phyloP scores from a whole-genome alignment of 2,888 invertebrate species.

The Argyresthia goedartella region DNA sequence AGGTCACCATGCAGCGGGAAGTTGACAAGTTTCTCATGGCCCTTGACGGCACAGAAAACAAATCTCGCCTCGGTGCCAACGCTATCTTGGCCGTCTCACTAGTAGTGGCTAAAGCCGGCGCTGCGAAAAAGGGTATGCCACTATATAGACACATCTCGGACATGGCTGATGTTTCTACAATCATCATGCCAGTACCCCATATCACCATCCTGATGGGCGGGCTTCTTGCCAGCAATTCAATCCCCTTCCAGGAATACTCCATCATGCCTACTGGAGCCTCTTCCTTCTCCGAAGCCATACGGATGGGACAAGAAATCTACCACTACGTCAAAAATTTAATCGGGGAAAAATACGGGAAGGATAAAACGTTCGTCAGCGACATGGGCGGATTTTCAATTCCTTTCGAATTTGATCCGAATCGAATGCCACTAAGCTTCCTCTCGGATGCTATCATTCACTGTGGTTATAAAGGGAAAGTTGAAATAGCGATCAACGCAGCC shows the following conservation, averaged over 20 bases:
- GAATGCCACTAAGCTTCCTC: slow-evolving; percentile 43
- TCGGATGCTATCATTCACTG: slow-evolving; percentile 91
- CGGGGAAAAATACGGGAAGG: slow-evolving; percentile 89
- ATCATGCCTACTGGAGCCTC: slow-evolving; percentile 92
- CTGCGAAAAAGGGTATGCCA: slow-evolving; percentile 91
- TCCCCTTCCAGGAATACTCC: slow-evolving; percentile 96
- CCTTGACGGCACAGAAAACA: slow-evolving; percentile 96
- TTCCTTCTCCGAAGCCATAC: slow-evolving; percentile 96
- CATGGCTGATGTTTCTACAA: slow-evolving; percentile 88
- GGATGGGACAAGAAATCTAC: slow-evolving; percentile 96
- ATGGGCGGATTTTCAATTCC: slow-evolving; percentile 97
- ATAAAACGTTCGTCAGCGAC: slow-evolving; percentile 94
- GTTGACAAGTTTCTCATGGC: slow-evolving; percentile 90
- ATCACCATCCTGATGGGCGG: slow-evolving; percentile 99
- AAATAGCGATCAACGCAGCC: slow-evolving; percentile 97
- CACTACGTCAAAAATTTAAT: slow-evolving; percentile 93
- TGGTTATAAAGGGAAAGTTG: slow-evolving; percentile 90
- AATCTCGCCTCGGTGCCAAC: slow-evolving; percentile 94
- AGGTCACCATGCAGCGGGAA: slow-evolving; percentile 90
- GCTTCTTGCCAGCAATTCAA: slow-evolving; percentile 94
- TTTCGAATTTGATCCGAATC: neutral
- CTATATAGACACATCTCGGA: slow-evolving; percentile 95
- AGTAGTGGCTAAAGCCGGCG: slow-evolving; percentile 96
- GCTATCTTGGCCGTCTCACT: slow-evolving; percentile 97
- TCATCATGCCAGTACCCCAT: slow-evolving; percentile 96